Conservation (phyloP, 2,113 vertebrate genomes). For the Cichladusa arquata region DNA sequence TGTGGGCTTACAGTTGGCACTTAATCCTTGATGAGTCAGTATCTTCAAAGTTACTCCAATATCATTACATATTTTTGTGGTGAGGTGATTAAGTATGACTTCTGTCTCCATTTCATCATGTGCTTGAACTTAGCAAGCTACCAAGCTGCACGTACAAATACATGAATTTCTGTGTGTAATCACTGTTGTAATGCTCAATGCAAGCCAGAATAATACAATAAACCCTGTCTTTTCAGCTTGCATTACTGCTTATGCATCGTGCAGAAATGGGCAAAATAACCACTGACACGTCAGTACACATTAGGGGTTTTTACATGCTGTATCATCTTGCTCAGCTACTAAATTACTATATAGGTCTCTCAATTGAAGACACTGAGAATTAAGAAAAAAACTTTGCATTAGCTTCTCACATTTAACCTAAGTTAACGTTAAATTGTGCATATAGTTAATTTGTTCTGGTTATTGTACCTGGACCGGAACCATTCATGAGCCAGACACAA, state of each 20-base stretch:
- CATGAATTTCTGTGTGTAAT: neutral
- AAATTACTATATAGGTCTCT: neutral
- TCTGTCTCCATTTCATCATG: neutral
- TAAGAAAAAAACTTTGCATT: neutral
- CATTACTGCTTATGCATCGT: neutral
- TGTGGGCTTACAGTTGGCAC: neutral
- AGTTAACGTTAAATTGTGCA: neutral
- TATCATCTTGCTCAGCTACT: neutral
- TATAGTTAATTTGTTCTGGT: neutral
- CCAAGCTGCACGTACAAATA: rapidly evolving
- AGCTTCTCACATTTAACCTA: neutral
- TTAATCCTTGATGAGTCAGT: neutral
- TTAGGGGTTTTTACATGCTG: neutral
- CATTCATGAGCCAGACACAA: neutral
- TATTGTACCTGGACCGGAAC: neutral
- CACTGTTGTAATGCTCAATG: neutral
- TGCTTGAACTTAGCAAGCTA: neutral
- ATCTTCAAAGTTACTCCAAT: neutral
- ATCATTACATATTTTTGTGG: neutral
- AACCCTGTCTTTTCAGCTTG: neutral
- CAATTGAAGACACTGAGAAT: neutral
- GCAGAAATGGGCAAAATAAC: neutral
- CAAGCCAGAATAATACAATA: neutral
- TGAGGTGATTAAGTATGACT: neutral
- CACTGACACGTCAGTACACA: neutral